Base-by-base conservation (phyloP, 2,113 vertebrate species). In the Erythrocercus mccallii region DNA sequence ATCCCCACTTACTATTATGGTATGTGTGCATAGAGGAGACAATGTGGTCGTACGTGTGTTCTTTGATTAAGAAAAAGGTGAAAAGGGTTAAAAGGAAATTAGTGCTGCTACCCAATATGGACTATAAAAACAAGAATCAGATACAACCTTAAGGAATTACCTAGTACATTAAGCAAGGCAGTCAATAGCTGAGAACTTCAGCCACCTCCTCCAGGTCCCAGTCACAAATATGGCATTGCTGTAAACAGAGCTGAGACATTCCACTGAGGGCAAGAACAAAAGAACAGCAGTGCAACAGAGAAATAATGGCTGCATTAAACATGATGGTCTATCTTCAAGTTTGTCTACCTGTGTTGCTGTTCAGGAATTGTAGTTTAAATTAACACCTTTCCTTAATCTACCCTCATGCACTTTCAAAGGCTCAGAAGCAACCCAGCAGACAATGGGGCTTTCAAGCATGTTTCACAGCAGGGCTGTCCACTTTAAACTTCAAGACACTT, bases 341-440 rank as follows among this genome's bases (percentile, higher is more conserved):
- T 58, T 76, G 33, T 56, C 76, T 88, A 22, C 31, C 50, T 58
- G 24, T 33, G 11, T 15, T 50, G 13, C 72, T 84, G 50, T 62
- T 92, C 51, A 88, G 77, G 44, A 92, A 74, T 47, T 78, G 27
- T 68, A 37, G 42, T 66, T 92, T 57, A 88, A 93, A 92, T 76
- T 86, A 92, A 71, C 18, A 69, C 31, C 23, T 93, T 83, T 65
- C 51, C 47, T 86, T 92, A 81, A 88, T 54, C 58, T 64, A 60
- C 15, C 25, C 27, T 68, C 37, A 24, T 8, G 18, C 1, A 8
- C n/a, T 90, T 92, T 78, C 51, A 88, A 86, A 88, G 64, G 30
- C 47, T 86, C 30, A 85, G 93, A 69, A 88, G 62, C 60, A 95
- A 77, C 42, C 37, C 47, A 60, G 58, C 10, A 91, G 62, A 50